A percentile compares a stretch with the other conserved stretches of the same genome.
Conservation (phyloP, 2,113 vertebrate genomes). For the Laterallus jamaicensis region DNA sequence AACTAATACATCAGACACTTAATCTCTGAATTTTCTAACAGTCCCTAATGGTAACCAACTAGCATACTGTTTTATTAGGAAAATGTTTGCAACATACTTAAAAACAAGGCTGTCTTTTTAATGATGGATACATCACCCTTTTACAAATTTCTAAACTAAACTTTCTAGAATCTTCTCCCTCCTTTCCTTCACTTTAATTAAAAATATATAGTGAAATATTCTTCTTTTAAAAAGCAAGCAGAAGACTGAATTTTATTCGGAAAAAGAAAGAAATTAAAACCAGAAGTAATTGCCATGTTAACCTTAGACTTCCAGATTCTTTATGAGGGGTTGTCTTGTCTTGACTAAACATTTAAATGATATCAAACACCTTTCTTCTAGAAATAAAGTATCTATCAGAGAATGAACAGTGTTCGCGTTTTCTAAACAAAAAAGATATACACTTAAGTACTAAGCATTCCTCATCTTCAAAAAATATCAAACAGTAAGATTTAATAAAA, state of each 20-base stretch:
- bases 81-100: not conserved
- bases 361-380: not conserved
- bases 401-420: not conserved
- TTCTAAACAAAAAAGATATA: not conserved
- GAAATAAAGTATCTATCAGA: not conserved
- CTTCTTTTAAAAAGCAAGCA: not conserved
- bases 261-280: not conserved
- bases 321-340: not conserved
- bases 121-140: not conserved
- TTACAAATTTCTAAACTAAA: too few species aligned
- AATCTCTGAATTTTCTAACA: not conserved
- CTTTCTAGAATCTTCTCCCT: not conserved
- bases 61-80: not conserved
- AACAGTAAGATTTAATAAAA: not conserved
- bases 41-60: not conserved
- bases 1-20: not conserved
- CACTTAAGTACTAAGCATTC: not conserved
- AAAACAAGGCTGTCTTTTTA: not conserved
- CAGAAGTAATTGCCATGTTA: rapidly evolving
- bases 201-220: not conserved
- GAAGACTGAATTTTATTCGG: not conserved
- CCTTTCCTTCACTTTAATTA: not conserved
- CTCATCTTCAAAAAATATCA: not conserved
- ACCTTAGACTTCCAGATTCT: not conserved
- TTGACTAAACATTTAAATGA: not conserved